Conservation (phyloP, 2,888 invertebrate species). For the Phytoseiulus persimilis region DNA sequence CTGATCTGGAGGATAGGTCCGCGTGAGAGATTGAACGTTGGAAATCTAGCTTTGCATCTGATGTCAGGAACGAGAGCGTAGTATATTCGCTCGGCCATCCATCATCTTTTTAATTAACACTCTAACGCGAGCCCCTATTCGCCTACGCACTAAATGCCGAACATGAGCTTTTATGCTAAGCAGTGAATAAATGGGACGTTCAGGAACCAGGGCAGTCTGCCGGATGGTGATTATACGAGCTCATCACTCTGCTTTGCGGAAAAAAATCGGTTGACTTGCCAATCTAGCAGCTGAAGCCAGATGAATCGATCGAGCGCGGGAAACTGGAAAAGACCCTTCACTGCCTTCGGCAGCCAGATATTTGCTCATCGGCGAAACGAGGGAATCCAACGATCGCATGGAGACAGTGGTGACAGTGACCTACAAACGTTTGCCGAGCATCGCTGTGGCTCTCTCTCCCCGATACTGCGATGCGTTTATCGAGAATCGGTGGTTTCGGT, state of each 20-base stretch:
- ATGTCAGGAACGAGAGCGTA: background rate
- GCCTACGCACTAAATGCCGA: background rate
- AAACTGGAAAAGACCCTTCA: too few species aligned
- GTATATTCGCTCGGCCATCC: background rate
- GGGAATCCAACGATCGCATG: background rate
- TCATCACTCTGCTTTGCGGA: background rate
- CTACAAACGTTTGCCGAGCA: background rate
- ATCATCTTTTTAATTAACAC: background rate
- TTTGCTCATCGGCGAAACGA: background rate
- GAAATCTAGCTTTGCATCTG: too few species aligned
- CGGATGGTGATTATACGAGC: background rate
- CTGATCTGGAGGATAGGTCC: background rate
- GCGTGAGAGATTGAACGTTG: background rate
- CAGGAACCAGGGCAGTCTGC: background rate
- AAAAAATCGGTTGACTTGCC: background rate
- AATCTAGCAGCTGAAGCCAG: background rate
- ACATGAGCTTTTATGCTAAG: background rate
- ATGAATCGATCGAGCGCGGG: background rate
- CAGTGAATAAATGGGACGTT: background rate
- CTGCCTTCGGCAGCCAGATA: background rate
- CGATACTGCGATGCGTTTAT: background rate
- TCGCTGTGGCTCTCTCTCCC: background rate
- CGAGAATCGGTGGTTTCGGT: background rate
- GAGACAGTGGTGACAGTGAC: background rate
- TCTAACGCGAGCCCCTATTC: background rate